Conservation (phyloP, 2,888 invertebrate genomes). For the Nomada ruficornis region DNA sequence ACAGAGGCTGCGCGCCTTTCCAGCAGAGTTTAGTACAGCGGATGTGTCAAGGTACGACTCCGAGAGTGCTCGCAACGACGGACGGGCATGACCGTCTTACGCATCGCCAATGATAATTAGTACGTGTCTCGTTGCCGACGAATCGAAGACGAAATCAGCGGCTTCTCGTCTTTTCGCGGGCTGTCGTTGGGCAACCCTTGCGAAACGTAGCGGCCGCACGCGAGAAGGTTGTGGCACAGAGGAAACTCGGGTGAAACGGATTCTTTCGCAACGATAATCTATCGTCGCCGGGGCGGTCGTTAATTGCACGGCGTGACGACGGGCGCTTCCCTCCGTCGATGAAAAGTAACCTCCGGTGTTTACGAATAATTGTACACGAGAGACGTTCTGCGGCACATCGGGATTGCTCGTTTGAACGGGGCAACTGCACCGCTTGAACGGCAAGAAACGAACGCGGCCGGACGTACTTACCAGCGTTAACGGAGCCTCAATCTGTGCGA, state of each 20-base stretch:
- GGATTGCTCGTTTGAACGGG: not conserved
- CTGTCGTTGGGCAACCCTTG: conserved; percentile 3
- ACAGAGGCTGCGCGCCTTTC: too few species aligned
- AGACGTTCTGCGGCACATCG: not conserved
- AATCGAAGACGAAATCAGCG: not conserved
- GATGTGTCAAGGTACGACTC: conserved; percentile 33
- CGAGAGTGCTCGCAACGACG: not conserved
- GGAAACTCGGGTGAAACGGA: not conserved
- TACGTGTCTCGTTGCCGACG: conserved; percentile 4
- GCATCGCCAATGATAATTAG: conserved; percentile 47
- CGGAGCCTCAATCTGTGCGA: too few species aligned
- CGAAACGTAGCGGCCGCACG: too few species aligned
- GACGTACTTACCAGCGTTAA: conserved; percentile 5
- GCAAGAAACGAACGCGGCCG: not conserved
- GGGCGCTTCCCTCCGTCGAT: not conserved
- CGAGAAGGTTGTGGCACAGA: not conserved
- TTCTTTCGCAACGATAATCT: not conserved
- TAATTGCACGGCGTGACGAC: not conserved
- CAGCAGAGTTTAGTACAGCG: not conserved
- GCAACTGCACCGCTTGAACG: not conserved
- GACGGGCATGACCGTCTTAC: conserved; percentile 36
- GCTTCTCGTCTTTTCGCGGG: not conserved
- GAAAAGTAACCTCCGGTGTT: too few species aligned
- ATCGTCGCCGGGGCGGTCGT: not conserved
- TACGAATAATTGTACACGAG: not conserved